These are phyloP conservation scores for Drosophila prosaltans DNA, from an alignment of 1,140 invertebrate genomes.

Conservation along the genomic window DNA sequence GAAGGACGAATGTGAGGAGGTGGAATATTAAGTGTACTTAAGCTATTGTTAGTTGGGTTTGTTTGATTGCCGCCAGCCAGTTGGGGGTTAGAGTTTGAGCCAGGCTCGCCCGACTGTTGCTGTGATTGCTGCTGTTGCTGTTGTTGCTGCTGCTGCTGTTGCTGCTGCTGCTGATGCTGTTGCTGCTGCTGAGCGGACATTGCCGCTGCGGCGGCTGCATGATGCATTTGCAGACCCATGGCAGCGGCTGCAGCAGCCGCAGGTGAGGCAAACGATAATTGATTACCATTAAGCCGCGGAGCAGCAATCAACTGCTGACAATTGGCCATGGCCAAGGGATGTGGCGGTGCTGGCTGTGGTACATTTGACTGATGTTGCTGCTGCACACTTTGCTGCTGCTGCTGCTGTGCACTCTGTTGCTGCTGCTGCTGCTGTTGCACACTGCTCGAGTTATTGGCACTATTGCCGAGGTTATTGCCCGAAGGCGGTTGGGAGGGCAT, in stretches of 20 bases:
- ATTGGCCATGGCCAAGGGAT: slow-evolving; percentile 50
- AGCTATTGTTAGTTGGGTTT: slow-evolving; percentile 78
- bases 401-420: slow-evolving; percentile 22
- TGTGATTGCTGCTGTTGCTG: slow-evolving; percentile 37
- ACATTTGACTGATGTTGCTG: slow-evolving; percentile 49
- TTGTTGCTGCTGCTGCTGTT: slow-evolving; percentile 40
- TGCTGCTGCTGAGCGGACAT: slow-evolving; percentile 74
- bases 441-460: slow-evolving; percentile 42
- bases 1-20: slow-evolving; percentile 88
- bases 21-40: slow-evolving; percentile 84
- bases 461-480: slow-evolving; percentile 17
- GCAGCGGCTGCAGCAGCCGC: slow-evolving; percentile 80
- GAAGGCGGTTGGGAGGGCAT: slow-evolving; percentile 61
- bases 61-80: slow-evolving; percentile 49
- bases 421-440: slow-evolving; percentile 60
- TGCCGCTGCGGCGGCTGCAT: slow-evolving; percentile 78
- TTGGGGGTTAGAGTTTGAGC: slow-evolving; percentile 45
- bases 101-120: slow-evolving; percentile 34
- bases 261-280: slow-evolving; percentile 77
- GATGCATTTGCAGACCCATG: slow-evolving; percentile 81
- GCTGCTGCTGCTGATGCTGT: slow-evolving; percentile 60
- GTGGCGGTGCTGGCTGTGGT: slow-evolving; percentile 53
- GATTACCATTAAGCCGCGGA: slow-evolving; percentile 76
- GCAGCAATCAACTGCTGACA: slow-evolving; percentile 79
- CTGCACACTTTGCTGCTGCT: slow-evolving; percentile 37